Evolutionary conservation across 1,140 invertebrate genomes (phyloP).

Genomic region (Frieseomelitta varia): DNA sequence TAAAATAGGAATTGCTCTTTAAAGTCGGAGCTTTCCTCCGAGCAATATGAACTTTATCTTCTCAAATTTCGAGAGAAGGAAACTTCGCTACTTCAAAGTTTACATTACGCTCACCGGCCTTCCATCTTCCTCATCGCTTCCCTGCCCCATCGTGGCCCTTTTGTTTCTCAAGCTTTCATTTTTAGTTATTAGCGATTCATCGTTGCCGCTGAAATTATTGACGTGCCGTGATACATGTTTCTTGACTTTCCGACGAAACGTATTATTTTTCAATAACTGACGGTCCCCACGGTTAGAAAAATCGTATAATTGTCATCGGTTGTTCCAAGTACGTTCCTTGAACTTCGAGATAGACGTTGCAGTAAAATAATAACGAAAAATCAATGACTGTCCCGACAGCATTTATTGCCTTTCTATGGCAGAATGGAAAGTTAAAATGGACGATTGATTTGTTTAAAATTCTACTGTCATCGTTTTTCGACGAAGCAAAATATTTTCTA

Average conservation of each 20-base stretch:
- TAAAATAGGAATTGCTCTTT: conserved; percentile 25
- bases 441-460: neutral
- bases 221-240: no score
- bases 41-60: conserved; percentile 17
- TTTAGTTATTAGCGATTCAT: neutral
- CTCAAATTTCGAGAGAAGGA: conserved; percentile 2
- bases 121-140: no score
- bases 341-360: neutral
- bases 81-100: conserved; percentile 25
- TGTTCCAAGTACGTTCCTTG: neutral
- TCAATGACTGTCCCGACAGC: neutral
- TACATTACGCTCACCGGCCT: neutral
- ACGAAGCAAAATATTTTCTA: no score
- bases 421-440: neutral
- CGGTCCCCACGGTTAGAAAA: neutral
- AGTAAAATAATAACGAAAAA: neutral
- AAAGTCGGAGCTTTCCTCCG: neutral
- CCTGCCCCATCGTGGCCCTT: no score
- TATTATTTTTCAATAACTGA: neutral
- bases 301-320: neutral
- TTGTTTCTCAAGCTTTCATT: neutral
- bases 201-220: neutral
- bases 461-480: no score
- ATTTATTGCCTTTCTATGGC: neutral
- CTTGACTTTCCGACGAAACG: no score